phyloP scores from a whole-genome alignment of 30 jellyfish, hydroid and myxozoan species.

The Turritopsis rubra region DNA sequence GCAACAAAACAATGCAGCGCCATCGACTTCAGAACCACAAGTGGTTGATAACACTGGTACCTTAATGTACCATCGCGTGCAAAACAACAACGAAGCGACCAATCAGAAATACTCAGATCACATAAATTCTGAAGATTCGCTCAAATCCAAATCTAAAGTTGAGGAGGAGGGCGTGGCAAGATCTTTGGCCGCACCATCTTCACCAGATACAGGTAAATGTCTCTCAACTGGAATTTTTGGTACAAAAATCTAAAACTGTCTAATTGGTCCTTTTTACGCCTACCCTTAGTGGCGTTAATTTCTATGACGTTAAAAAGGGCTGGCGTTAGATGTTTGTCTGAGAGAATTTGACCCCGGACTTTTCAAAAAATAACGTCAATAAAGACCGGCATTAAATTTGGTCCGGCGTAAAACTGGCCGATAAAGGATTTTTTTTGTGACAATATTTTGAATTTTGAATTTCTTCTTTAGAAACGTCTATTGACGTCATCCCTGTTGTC shows the following conservation, averaged over 20 bases:
- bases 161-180: slow-evolving; percentile 20
- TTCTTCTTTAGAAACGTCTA: slow-evolving; percentile 12
- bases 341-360: too few species aligned
- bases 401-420: not conserved
- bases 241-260: not conserved
- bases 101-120: not conserved
- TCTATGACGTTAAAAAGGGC: not conserved
- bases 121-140: not conserved
- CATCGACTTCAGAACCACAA: slow-evolving; percentile 7
- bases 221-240: not conserved
- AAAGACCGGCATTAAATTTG: not conserved
- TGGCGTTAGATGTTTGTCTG: too few species aligned
- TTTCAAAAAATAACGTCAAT: too few species aligned
- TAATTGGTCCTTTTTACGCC: not conserved
- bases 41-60: slow-evolving; percentile 8
- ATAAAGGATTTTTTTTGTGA: not conserved
- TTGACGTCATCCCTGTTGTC: slow-evolving; percentile 74
- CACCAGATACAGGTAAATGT: slow-evolving; percentile 6
- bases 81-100: not conserved
- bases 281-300: too few species aligned
- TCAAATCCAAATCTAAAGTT: not conserved
- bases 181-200: not conserved
- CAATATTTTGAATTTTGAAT: not conserved
- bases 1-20: not conserved
- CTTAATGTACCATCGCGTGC: slow-evolving; percentile 5